A percentile compares a stretch with the other conserved stretches of the same genome.
These are phyloP conservation scores for Stomatorhinus walkeri DNA, from an alignment of 2,797 vertebrate genomes.

Conservation along the genomic window DNA sequence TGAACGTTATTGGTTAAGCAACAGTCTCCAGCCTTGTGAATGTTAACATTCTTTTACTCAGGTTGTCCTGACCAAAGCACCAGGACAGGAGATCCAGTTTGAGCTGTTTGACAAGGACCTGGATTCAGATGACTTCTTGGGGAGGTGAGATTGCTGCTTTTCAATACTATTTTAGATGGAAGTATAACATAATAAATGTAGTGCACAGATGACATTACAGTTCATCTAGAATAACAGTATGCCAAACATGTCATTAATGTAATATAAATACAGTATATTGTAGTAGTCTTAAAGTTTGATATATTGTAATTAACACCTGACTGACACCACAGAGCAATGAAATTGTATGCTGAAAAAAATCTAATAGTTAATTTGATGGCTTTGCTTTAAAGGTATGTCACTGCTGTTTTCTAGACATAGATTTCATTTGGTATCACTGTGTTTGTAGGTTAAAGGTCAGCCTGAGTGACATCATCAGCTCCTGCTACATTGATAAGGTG, in stretches of 20 bases:
- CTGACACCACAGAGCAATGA: neutral
- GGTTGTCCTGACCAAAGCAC: constrained; percentile 75
- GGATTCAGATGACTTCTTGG: constrained; percentile 86
- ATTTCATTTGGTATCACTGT: neutral
- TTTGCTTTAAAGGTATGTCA: neutral
- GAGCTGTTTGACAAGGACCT: constrained; percentile 87
- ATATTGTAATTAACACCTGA: neutral
- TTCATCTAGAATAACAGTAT: neutral
- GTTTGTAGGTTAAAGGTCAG: constrained; percentile 75
- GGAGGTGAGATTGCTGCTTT: constrained; percentile 60
- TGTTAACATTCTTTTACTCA: constrained; percentile 35
- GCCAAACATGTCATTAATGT: neutral
- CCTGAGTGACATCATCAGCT: constrained; percentile 66
- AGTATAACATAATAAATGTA: neutral
- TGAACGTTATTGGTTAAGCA: neutral
- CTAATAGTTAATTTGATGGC: neutral
- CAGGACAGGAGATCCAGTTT: constrained; percentile 83
- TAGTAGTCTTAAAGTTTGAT: neutral
- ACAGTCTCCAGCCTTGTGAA: neutral
- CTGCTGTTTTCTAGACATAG: neutral
- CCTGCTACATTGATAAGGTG: constrained; percentile 73
- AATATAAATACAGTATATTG: neutral
- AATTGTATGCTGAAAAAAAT: neutral
- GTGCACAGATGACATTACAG: neutral
- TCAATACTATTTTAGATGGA: neutral